phyloP scores from a whole-genome alignment of 1,140 invertebrate species.

The Drosophila busckii region DNA sequence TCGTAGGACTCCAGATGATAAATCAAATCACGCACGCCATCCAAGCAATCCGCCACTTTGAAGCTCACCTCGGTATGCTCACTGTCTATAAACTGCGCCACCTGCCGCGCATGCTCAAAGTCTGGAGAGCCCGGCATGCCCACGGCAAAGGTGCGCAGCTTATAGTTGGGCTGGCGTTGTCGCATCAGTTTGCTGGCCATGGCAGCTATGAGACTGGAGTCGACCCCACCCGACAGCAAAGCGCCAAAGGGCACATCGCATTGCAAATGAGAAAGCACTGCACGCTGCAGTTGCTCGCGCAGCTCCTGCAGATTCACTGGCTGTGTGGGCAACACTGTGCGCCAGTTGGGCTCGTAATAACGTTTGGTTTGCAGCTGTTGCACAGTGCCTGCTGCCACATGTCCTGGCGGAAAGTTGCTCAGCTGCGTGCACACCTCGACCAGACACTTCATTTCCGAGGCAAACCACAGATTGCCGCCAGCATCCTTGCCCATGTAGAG shows the following conservation, averaged over 20 bases:
- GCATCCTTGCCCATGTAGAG: slow-evolving; percentile 80
- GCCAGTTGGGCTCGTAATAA: slow-evolving; percentile 48
- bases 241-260: slow-evolving; percentile 63
- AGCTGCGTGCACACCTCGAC: slow-evolving; percentile 43
- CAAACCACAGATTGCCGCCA: slow-evolving; percentile 65
- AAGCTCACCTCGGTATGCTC: slow-evolving; percentile 93
- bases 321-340: slow-evolving; percentile 23
- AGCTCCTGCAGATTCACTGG: slow-evolving; percentile 34
- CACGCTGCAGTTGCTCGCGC: slow-evolving; percentile 36
- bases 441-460: slow-evolving; percentile 67
- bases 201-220: slow-evolving; percentile 91
- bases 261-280: slow-evolving; percentile 61
- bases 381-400: slow-evolving; percentile 36
- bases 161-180: slow-evolving; percentile 42
- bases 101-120: slow-evolving; percentile 87
- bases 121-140: slow-evolving; percentile 93
- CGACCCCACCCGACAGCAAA: slow-evolving; percentile 88
- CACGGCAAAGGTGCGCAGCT: slow-evolving; percentile 88
- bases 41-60: slow-evolving; percentile 85
- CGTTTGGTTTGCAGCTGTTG: slow-evolving; percentile 21
- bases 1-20: slow-evolving; percentile 92
- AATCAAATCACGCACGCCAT: slow-evolving; percentile 85
- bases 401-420: slow-evolving; percentile 47
- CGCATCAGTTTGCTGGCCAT: slow-evolving; percentile 81
- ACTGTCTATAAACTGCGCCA: slow-evolving; percentile 89